Percentiles rank a stretch among this genome's conserved stretches.
phyloP scores from a whole-genome alignment of 2,797 vertebrate genomes.

The Rhynchonycteris naso region DNA sequence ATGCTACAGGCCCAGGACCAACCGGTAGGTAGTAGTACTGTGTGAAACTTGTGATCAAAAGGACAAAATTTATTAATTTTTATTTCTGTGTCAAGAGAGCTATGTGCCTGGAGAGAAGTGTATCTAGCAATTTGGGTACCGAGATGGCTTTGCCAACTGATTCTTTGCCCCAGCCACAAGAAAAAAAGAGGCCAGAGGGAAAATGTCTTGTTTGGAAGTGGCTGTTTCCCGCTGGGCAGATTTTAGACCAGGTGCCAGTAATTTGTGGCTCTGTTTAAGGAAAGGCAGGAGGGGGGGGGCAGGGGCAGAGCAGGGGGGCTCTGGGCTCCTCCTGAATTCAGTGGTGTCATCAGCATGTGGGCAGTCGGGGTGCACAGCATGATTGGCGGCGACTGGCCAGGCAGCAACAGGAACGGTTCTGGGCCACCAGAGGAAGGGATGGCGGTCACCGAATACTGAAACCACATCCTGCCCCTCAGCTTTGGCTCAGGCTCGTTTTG shows the following conservation, averaged over 20 bases:
- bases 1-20: neutral
- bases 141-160: conserved; percentile 3
- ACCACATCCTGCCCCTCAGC: conserved; percentile 75
- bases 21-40: neutral
- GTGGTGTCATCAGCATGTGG: neutral
- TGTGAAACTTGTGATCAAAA: neutral
- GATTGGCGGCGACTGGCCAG: neutral
- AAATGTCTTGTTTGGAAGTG: conserved; percentile 52
- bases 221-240: conserved; percentile 48
- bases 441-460: neutral
- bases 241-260: conserved; percentile 56
- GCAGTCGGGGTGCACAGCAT: neutral
- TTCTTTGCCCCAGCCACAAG: conserved; percentile 30
- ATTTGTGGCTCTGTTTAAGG: conserved; percentile 42
- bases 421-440: conserved; percentile 18
- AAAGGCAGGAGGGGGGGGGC: neutral
- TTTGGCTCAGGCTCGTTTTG: neutral
- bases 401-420: neutral
- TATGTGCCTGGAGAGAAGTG: neutral
- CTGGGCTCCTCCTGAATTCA: neutral
- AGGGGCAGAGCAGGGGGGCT: neutral
- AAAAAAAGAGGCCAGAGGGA: conserved; percentile 21
- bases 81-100: conserved; percentile 28
- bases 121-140: conserved; percentile 48
- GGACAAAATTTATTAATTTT: neutral